Evolutionary conservation across 2,888 invertebrate species (phyloP).

Genomic region (Bugula neritina): DNA sequence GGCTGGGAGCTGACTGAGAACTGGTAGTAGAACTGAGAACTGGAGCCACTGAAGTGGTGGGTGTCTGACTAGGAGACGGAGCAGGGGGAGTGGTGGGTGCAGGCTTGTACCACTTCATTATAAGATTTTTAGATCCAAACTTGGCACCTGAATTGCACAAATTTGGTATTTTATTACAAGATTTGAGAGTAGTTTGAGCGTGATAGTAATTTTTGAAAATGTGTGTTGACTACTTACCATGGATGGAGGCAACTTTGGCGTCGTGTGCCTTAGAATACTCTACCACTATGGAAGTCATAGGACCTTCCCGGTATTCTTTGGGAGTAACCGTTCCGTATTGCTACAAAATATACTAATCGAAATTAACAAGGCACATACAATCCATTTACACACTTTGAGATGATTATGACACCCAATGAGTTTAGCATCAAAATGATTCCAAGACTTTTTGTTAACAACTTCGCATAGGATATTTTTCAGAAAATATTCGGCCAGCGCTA

Average conservation of each 20-base stretch:
- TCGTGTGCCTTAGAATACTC: constrained; percentile 12
- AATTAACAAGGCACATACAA: background rate
- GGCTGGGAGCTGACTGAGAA: background rate
- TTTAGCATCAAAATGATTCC: too few relatives aligned
- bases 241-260: background rate
- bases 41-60: background rate
- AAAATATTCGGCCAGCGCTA: too few relatives aligned
- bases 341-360: background rate
- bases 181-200: too few relatives aligned
- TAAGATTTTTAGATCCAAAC: constrained; percentile 42
- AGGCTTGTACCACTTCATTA: constrained; percentile 43
- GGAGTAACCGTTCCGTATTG: background rate
- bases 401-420: background rate
- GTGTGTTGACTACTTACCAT: background rate
- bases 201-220: background rate
- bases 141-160: constrained; percentile 35
- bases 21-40: background rate
- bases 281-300: background rate
- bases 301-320: background rate
- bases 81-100: background rate
- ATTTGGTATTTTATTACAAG: too few relatives aligned
- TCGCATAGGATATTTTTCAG: too few relatives aligned
- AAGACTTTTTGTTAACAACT: too few relatives aligned
- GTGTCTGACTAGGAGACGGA: background rate
- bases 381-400: background rate